Percentiles rank a stretch among this genome's conserved stretches.
These are phyloP conservation scores for Ectobius pallidus DNA, from an alignment of 2,888 invertebrate species.

Conservation along the genomic window DNA sequence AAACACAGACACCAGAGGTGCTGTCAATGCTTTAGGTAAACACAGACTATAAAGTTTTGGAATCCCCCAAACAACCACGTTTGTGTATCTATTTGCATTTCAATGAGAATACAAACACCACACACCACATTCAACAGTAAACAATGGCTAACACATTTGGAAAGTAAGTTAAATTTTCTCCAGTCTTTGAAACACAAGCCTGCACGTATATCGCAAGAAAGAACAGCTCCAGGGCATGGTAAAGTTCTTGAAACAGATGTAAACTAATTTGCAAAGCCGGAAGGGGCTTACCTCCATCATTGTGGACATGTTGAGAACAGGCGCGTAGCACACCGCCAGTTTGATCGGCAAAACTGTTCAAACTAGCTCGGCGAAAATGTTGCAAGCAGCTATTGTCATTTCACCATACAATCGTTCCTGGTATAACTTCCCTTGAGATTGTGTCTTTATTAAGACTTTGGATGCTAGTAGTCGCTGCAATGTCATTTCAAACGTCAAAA, in stretches of 20 bases:
- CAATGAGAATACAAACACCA: too few relatives aligned
- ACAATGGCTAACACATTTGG: too few relatives aligned
- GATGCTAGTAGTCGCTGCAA: not conserved
- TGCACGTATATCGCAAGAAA: too few relatives aligned
- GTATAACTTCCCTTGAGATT: slow-evolving; percentile 3
- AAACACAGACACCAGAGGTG: too few relatives aligned
- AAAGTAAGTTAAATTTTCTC: too few relatives aligned
- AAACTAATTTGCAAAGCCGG: not conserved
- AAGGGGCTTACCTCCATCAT: slow-evolving; percentile 47
- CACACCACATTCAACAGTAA: too few relatives aligned
- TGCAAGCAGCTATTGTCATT: not conserved
- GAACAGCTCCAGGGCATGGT: too few relatives aligned
- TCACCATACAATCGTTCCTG: not conserved
- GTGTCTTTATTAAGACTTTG: not conserved
- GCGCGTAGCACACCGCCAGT: slow-evolving; percentile 43
- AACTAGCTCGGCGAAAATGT: not conserved
- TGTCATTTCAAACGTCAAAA: slow-evolving; percentile 20
- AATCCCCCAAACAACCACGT: too few relatives aligned
- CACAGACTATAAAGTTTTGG: too few relatives aligned
- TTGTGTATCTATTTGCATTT: too few relatives aligned
- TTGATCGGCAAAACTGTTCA: slow-evolving; percentile 3
- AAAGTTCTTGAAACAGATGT: not conserved
- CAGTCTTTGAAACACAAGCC: too few relatives aligned
- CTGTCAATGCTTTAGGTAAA: too few relatives aligned
- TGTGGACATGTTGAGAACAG: slow-evolving; percentile 47